Evolutionary conservation across 2,888 invertebrate species (phyloP).

Genomic region (Caenorhabditis uteleia): DNA sequence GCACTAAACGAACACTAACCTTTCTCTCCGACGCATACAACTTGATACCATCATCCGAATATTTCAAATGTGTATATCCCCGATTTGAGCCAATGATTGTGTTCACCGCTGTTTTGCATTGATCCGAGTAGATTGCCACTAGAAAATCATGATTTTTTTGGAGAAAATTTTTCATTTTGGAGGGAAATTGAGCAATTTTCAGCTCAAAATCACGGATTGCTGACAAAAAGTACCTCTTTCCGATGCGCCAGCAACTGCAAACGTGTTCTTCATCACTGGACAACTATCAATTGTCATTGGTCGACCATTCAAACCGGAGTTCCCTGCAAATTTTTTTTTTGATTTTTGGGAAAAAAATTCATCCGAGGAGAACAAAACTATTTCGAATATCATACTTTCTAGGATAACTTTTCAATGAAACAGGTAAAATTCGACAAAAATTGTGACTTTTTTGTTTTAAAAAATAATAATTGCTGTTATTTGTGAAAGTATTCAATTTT

Average conservation of each 20-base stretch:
- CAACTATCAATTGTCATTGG: constrained; percentile 11
- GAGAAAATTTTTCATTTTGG: no score
- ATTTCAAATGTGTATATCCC: constrained; percentile 18
- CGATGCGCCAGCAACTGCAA: constrained; percentile 18
- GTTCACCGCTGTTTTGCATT: constrained; percentile 14
- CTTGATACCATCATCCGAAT: constrained; percentile 16
- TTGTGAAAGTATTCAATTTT: no score
- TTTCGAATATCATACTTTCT: no score
- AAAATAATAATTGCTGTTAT: no score
- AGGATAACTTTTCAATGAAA: no score
- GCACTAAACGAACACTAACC: no score
- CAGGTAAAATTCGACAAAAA: no score
- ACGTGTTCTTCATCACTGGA: constrained; percentile 17
- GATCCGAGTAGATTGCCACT: constrained; percentile 11
- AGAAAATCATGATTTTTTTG: no score
- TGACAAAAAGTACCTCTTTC: neutral
- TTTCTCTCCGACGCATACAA: constrained; percentile 31
- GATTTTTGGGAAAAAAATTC: no score
- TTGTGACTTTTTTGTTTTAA: no score
- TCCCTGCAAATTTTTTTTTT: constrained; percentile 16
- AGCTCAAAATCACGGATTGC: neutral
- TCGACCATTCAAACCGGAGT: constrained; percentile 13
- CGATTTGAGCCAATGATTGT: constrained; percentile 16
- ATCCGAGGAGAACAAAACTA: no score
- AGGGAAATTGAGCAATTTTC: neutral